Percentiles rank a stretch among this genome's conserved stretches.
Conservation (phyloP, 1,140 invertebrate species). For the Harpegnathos saltator region DNA sequence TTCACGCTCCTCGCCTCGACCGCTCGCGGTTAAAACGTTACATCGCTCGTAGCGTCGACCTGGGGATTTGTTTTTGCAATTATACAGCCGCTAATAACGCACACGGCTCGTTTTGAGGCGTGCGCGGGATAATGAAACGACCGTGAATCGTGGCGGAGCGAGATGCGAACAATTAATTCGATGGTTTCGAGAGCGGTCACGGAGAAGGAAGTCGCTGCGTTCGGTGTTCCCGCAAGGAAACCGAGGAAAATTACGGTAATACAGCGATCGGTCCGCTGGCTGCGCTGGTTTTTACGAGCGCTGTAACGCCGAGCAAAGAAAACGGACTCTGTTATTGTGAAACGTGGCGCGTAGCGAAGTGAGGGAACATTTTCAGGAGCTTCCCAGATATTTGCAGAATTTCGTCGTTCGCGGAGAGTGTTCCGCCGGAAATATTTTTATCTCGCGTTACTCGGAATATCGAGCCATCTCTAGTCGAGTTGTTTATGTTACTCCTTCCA, state of each 20-base stretch:
- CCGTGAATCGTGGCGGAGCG: not conserved
- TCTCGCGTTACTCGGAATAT: conserved; percentile 6
- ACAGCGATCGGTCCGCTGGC: not conserved
- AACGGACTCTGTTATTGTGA: conserved; percentile 33
- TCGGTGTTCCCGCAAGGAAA: conserved; percentile 4
- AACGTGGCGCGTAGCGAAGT: not conserved
- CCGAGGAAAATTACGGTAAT: conserved; percentile 30
- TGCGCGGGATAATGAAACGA: conserved; percentile 14
- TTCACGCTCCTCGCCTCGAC: not conserved
- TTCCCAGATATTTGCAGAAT: not conserved
- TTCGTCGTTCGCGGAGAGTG: not conserved
- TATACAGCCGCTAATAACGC: conserved; percentile 24
- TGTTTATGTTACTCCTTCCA: not conserved
- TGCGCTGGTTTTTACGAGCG: conserved; percentile 23
- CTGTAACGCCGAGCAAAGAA: not conserved
- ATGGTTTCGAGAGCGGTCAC: not conserved
- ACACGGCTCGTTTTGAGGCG: not conserved
- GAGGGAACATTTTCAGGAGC: not conserved
- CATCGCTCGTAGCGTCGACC: not conserved
- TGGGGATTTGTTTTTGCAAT: conserved; percentile 52
- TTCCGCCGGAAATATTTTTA: conserved; percentile 10
- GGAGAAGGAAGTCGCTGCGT: not conserved
- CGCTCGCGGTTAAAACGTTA: not conserved
- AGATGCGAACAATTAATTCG: conserved; percentile 30
- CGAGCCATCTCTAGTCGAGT: not conserved